Percentiles rank a stretch among this genome's conserved stretches.
Evolutionary conservation across 2,888 invertebrate species (phyloP).

Genomic region (Eupithecia subumbrata): DNA sequence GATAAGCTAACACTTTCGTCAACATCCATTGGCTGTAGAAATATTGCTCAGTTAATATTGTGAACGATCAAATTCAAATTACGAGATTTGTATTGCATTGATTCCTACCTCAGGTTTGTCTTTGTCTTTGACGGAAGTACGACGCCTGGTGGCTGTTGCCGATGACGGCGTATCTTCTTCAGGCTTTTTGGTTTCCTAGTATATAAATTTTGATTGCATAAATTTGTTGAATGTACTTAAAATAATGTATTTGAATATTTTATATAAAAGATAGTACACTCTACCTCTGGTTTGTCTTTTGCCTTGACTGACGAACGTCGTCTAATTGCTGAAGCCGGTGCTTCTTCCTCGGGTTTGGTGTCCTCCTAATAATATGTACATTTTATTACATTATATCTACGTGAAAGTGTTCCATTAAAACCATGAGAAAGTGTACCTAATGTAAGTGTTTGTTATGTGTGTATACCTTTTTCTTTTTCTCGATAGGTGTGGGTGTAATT

Average conservation of each 20-base stretch:
- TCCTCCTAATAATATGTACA: constrained; percentile 57
- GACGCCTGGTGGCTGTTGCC: constrained; percentile 71
- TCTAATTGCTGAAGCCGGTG: constrained; percentile 67
- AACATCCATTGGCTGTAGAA: constrained; percentile 76
- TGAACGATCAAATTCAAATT: neutral
- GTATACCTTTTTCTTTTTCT: constrained; percentile 82
- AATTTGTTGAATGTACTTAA: neutral
- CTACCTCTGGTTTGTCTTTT: constrained; percentile 77
- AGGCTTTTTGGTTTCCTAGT: constrained; percentile 64
- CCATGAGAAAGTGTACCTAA: neutral
- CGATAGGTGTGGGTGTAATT: constrained; percentile 77
- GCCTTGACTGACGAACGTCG: constrained; percentile 73
- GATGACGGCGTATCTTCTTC: constrained; percentile 70
- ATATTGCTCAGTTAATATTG: constrained; percentile 14
- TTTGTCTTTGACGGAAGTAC: constrained; percentile 73
- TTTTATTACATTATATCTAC: neutral
- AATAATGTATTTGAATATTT: neutral
- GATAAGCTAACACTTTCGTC: constrained; percentile 76
- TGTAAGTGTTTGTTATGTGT: constrained; percentile 33
- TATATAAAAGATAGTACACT: neutral
- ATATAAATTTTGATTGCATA: constrained; percentile 31
- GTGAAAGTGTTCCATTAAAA: neutral
- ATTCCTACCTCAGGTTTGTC: constrained; percentile 73
- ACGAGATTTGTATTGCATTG: constrained; percentile 15
- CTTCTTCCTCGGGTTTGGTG: constrained; percentile 63